Conservation (phyloP, 2,113 vertebrate species). For the Megaleporinus macrocephalus region DNA sequence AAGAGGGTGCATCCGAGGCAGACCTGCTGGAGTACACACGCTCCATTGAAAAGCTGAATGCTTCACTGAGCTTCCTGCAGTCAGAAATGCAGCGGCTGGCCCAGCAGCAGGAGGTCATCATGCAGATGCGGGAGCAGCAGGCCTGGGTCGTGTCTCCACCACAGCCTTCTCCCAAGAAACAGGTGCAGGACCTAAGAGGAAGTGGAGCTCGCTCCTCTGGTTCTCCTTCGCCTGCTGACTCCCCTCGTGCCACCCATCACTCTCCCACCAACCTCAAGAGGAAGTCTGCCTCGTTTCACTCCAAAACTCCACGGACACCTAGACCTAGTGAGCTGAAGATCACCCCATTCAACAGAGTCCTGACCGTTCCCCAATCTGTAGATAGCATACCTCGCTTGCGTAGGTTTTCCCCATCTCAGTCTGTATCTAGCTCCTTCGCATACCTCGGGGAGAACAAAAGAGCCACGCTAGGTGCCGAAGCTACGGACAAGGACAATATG, state of each 20-base stretch:
- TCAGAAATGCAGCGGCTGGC: slow-evolving; percentile 96
- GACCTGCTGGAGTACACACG: slow-evolving; percentile 92
- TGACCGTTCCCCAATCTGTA: slow-evolving; percentile 91
- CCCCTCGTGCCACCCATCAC: slow-evolving; percentile 82
- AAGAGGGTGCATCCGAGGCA: slow-evolving; percentile 79
- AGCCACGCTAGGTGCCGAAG: slow-evolving; percentile 57
- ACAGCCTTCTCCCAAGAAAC: slow-evolving; percentile 88
- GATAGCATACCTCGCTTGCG: slow-evolving; percentile 93
- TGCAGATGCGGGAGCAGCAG: slow-evolving; percentile 97
- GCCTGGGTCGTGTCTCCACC: slow-evolving; percentile 89
- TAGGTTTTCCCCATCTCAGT: slow-evolving; percentile 92
- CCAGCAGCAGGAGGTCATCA: slow-evolving; percentile 95
- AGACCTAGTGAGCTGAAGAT: slow-evolving; percentile 95
- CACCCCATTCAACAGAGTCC: slow-evolving; percentile 88
- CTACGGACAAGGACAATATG: slow-evolving; percentile 65
- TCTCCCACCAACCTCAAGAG: slow-evolving; percentile 88
- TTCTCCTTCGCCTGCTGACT: slow-evolving; percentile 82
- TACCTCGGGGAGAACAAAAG: slow-evolving; percentile 87
- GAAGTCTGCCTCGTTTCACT: slow-evolving; percentile 87
- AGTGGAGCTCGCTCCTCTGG: slow-evolving; percentile 80
- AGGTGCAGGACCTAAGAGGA: slow-evolving; percentile 70
- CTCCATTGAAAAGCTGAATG: slow-evolving; percentile 94
- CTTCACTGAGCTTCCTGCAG: slow-evolving; percentile 90
- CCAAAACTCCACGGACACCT: slow-evolving; percentile 85
- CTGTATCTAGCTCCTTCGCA: slow-evolving; percentile 86